Evolutionary conservation across 1,140 invertebrate genomes (phyloP).

Genomic region (Calephelis virginiensis): DNA sequence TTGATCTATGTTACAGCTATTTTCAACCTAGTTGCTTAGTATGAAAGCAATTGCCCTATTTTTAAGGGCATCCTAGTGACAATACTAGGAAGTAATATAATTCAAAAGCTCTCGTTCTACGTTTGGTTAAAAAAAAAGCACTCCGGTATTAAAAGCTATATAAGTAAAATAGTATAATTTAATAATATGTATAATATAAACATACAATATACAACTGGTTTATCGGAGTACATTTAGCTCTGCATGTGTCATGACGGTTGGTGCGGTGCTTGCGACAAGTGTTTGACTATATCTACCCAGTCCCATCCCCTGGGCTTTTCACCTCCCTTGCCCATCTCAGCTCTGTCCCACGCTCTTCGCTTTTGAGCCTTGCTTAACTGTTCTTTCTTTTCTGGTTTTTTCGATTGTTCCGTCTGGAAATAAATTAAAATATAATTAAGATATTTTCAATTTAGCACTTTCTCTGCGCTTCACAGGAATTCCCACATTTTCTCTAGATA

Average conservation of each 20-base stretch:
- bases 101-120: too few species aligned
- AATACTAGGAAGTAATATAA: too few species aligned
- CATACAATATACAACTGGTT: conserved; percentile 10
- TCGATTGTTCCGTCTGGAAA: conserved; percentile 64
- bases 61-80: too few species aligned
- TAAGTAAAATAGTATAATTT: conserved; percentile 20
- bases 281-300: conserved; percentile 97
- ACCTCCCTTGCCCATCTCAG: conserved; percentile 88
- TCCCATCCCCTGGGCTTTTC: conserved; percentile 93
- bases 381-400: conserved; percentile 86
- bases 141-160: conserved; percentile 16
- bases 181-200: conserved; percentile 16
- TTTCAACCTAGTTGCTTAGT: too few species aligned
- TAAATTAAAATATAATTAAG: too few species aligned
- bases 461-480: too few species aligned
- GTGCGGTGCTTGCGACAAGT: conserved; percentile 88
- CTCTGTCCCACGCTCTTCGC: conserved; percentile 89
- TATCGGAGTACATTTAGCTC: background rate
- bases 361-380: conserved; percentile 96
- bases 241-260: conserved; percentile 52
- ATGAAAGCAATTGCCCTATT: too few species aligned
- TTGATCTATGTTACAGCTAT: too few species aligned
- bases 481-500: too few species aligned
- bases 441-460: too few species aligned
- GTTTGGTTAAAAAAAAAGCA: too few species aligned